Percentiles rank a stretch among this genome's conserved stretches.
These are phyloP conservation scores for Huso huso DNA, from an alignment of 2,797 vertebrate genomes.

Conservation along the genomic window DNA sequence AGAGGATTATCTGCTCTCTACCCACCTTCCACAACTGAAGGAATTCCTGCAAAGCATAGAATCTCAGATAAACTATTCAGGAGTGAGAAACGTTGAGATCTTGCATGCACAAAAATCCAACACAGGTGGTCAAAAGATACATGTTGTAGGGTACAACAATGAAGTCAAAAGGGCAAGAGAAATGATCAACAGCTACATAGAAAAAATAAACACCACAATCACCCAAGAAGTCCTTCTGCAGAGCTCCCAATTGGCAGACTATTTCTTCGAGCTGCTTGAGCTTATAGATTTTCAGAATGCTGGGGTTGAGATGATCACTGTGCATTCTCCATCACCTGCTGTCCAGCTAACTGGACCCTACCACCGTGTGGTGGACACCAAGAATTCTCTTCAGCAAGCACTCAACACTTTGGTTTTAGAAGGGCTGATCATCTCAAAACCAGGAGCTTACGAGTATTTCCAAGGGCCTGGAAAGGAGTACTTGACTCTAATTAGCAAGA, in stretches of 20 bases:
- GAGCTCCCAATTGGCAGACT: slow-evolving; percentile 20
- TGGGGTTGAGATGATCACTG: slow-evolving; percentile 27
- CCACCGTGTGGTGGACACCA: slow-evolving; percentile 22
- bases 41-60: slow-evolving; percentile 25
- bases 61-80: slow-evolving; percentile 25
- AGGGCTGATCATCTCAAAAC: slow-evolving; percentile 31
- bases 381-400: slow-evolving; percentile 21
- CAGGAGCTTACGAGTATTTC: slow-evolving; percentile 38
- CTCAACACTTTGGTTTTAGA: slow-evolving; percentile 31
- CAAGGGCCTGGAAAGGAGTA: slow-evolving; percentile 28
- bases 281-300: slow-evolving; percentile 26
- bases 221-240: slow-evolving; percentile 27
- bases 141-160: slow-evolving; percentile 31
- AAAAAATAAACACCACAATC: slow-evolving; percentile 14
- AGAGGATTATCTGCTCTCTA: not conserved
- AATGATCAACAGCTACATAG: slow-evolving; percentile 25
- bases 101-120: not conserved
- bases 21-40: slow-evolving; percentile 22
- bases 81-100: slow-evolving; percentile 21
- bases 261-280: slow-evolving; percentile 24
- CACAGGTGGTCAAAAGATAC: slow-evolving; percentile 10
- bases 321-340: slow-evolving; percentile 13
- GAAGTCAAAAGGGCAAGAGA: slow-evolving; percentile 34
- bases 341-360: slow-evolving; percentile 39
- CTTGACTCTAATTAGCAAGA: slow-evolving; percentile 22